Conservation (phyloP, 2,113 vertebrate species). For the Cyphomyrus discorhynchus region DNA sequence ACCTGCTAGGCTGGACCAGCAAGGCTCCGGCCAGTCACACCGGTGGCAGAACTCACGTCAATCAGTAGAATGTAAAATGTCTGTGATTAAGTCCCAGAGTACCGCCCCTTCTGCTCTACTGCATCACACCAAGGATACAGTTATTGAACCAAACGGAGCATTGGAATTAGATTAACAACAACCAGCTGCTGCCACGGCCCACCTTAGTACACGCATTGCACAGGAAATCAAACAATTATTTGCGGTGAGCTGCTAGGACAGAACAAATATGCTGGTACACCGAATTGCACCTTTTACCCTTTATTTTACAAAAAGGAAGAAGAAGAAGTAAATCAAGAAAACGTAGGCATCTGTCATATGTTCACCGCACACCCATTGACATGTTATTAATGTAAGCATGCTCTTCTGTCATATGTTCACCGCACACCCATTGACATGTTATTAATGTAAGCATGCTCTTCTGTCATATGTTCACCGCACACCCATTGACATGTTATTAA, state of each 20-base stretch:
- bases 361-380: constrained; percentile 29
- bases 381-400: constrained; percentile 26
- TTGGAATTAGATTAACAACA: neutral
- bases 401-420: constrained; percentile 14
- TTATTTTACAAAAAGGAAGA: constrained; percentile 29
- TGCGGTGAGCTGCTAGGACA: constrained; percentile 27
- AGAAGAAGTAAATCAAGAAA: constrained; percentile 39
- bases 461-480: constrained; percentile 30
- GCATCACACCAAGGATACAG: neutral
- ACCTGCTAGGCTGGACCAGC: neutral
- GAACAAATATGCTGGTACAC: constrained; percentile 17
- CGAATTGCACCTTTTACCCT: constrained; percentile 20
- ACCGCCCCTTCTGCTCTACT: too few relatives aligned
- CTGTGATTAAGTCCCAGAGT: neutral
- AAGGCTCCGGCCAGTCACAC: neutral
- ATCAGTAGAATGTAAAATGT: neutral
- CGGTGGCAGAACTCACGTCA: neutral
- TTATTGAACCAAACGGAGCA: neutral
- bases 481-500: constrained; percentile 29
- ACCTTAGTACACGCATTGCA: neutral
- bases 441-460: constrained; percentile 14
- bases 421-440: constrained; percentile 29
- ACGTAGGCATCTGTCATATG: constrained; percentile 24
- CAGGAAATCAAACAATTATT: constrained; percentile 15
- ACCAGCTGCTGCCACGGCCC: neutral